A percentile compares a stretch with the other conserved stretches of the same genome.
Evolutionary conservation across 2,888 invertebrate species (phyloP).

Genomic region (Emmelina monodactyla): DNA sequence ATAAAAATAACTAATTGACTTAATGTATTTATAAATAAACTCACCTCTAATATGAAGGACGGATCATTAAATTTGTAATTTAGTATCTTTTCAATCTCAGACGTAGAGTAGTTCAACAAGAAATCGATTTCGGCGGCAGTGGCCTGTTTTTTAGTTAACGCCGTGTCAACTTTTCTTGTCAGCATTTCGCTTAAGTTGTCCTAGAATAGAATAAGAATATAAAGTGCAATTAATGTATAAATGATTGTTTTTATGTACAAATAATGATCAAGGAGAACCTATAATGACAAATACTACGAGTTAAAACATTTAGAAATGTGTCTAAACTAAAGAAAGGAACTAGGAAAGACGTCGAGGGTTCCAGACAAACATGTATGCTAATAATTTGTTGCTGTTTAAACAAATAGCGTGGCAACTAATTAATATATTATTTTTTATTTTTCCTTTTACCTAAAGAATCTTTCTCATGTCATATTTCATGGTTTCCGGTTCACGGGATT

Average conservation of each 20-base stretch:
- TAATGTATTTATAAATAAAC: background rate
- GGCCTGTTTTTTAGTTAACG: conserved; percentile 33
- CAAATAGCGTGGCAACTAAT: no score
- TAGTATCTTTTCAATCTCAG: conserved; percentile 69
- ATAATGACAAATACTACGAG: background rate
- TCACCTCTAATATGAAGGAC: conserved; percentile 78
- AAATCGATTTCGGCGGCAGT: conserved; percentile 47
- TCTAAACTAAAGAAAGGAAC: no score
- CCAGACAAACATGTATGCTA: no score
- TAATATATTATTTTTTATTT: no score
- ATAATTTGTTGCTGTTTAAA: no score
- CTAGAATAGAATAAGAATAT: conserved; percentile 21
- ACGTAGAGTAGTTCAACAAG: conserved; percentile 39
- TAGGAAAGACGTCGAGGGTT: no score
- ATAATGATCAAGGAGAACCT: background rate
- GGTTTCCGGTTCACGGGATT: no score
- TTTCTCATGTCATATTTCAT: no score
- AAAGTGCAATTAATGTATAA: background rate
- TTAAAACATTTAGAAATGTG: background rate
- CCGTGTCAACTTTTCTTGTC: conserved; percentile 34
- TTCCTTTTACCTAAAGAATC: no score
- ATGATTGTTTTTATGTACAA: background rate
- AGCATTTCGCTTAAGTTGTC: conserved; percentile 31
- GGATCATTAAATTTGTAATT: conserved; percentile 83
- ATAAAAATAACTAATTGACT: no score